Evolutionary conservation across 2,888 invertebrate species (phyloP), one percentile per base, ranked within the genome.

Genomic region (Proisotoma minuta): DNA sequence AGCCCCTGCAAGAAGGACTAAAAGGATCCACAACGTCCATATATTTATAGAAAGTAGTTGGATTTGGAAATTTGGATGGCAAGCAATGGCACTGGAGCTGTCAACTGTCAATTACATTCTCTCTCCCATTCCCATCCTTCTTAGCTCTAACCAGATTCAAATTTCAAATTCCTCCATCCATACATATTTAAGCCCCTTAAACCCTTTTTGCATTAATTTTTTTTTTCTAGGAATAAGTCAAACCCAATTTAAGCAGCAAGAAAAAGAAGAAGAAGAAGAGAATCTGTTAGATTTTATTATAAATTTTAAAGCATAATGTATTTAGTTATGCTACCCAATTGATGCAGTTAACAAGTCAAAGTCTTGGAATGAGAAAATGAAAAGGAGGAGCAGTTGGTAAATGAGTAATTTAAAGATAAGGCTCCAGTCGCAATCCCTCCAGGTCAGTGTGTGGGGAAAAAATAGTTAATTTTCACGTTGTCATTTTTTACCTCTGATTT

Each of bases 401-500:
- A 43, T 43, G 43, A 43, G 43, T 54, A 60, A 60, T 58, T 58
- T 62, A 54, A 58, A 62, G 58, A 61, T 58, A 62, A 63, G 62
- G 62, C 71, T 43, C 43, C 43, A 43, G 5, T 20, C 43, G 20
- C n/a, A 15, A 51, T 51, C 51, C 51, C 51, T 69, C 57, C 57
- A 47, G 61, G 62, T 43, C 18, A n/a, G 43, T 43, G 5, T 15
- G 18, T 5, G 5, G 20, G 43, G 43, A 43, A 43, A 43, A 51
- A 51, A 51, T 51, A 60, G 63, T 71, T 71, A 71, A 71, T 71
- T 71, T 64, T 64, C 58, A 60, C 54, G 59, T 24, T 68, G 71
- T 69, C 69, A 71, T 69, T 71, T 66, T 71, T 69, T 66, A 66
- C 59, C 63, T 61, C 47, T 66, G 56, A 59, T 62, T 52, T 62